These are phyloP conservation scores for Tigriopus californicus DNA, from an alignment of 2,888 invertebrate species.

Conservation along the genomic window DNA sequence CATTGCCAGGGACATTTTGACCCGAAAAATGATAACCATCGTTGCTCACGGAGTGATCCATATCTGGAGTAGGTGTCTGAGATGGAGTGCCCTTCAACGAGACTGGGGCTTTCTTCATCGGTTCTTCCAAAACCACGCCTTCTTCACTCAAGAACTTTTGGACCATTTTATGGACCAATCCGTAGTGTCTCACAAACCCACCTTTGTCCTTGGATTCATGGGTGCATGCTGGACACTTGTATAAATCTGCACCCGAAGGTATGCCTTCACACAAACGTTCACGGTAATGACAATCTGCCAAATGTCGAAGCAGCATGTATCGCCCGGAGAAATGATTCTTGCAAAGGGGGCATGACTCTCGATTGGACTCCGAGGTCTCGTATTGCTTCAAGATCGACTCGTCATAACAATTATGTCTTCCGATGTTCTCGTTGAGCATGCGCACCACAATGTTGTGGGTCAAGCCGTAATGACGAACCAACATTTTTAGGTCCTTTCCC, in stretches of 20 bases:
- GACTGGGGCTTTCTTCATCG: neutral
- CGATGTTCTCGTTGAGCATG: slow-evolving; percentile 9
- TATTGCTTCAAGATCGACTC: slow-evolving; percentile 2
- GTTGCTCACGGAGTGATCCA: neutral
- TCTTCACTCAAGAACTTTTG: slow-evolving; percentile 10
- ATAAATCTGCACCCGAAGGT: slow-evolving; percentile 2
- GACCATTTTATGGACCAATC: slow-evolving; percentile 16
- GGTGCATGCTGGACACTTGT: slow-evolving; percentile 10
- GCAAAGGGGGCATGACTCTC: slow-evolving; percentile 14
- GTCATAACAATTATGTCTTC: slow-evolving; percentile 5
- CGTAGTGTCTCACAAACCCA: slow-evolving; percentile 15
- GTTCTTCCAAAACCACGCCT: slow-evolving; percentile 5
- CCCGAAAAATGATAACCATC: neutral
- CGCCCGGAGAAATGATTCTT: slow-evolving; percentile 1
- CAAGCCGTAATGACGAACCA: slow-evolving; percentile 10
- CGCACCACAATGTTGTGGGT: slow-evolving; percentile 8
- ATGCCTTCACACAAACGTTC: slow-evolving; percentile 12
- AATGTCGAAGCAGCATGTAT: slow-evolving; percentile 13
- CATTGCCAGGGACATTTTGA: neutral
- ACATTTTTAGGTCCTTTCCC: slow-evolving; percentile 5
- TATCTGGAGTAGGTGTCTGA: neutral
- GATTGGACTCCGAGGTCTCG: neutral
- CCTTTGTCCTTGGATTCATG: slow-evolving; percentile 11
- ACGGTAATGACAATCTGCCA: slow-evolving; percentile 14
- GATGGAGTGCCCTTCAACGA: neutral